These are phyloP conservation scores for Oncorhynchus gorbuscha DNA, from an alignment of 2,113 vertebrate genomes.

Conservation along the genomic window DNA sequence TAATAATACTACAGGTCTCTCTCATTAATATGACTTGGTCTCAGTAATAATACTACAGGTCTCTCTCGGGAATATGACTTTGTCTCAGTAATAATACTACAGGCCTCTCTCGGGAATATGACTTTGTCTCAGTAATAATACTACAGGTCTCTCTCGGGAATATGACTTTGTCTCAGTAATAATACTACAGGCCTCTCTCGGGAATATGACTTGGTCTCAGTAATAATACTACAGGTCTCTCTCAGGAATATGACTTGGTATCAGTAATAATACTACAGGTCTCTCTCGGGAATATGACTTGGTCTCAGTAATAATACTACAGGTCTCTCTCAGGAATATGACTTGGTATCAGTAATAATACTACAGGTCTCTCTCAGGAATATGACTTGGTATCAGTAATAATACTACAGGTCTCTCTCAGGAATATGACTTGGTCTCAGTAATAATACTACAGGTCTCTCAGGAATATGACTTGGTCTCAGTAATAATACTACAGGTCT, in stretches of 20 bases:
- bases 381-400: not conserved
- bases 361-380: conserved; percentile 15
- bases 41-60: conserved; percentile 9
- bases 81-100: conserved; percentile 7
- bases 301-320: conserved; percentile 8
- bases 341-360: not conserved
- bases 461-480: not conserved
- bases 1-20: conserved; percentile 13
- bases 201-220: not conserved
- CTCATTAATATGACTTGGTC: not conserved
- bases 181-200: conserved; percentile 9
- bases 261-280: conserved; percentile 9
- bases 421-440: not conserved
- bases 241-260: not conserved
- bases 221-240: conserved; percentile 13
- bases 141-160: conserved; percentile 14
- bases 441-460: conserved; percentile 16
- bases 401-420: conserved; percentile 13
- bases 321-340: not conserved
- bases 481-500: conserved; percentile 12
- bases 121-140: not conserved
- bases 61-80: not conserved
- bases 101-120: not conserved
- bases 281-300: not conserved
- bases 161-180: not conserved